Evolutionary conservation across 2,888 invertebrate genomes (phyloP).

Genomic region (Micoletzkya japonica): DNA sequence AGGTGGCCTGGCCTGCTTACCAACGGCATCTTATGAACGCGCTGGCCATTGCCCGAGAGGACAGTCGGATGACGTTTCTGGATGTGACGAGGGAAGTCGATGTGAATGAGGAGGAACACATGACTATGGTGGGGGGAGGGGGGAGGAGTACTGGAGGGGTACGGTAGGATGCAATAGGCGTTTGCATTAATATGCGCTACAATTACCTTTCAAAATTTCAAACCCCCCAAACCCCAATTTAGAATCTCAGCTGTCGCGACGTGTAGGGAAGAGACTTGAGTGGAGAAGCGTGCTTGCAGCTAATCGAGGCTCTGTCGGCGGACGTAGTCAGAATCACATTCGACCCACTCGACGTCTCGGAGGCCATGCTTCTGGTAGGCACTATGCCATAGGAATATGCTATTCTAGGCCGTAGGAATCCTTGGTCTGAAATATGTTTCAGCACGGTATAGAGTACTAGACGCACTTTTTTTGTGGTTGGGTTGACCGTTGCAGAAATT

Average conservation of each 20-base stretch:
- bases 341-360: constrained; percentile 34
- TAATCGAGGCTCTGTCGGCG: constrained; percentile 39
- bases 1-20: constrained; percentile 88
- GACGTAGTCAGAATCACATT: constrained; percentile 45
- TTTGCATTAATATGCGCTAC: not conserved
- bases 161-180: not conserved
- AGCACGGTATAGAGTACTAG: no score
- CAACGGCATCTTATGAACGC: constrained; percentile 62
- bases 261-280: no score
- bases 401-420: no score
- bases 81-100: constrained; percentile 39
- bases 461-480: no score
- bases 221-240: no score
- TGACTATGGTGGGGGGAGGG: constrained; percentile 29
- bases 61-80: constrained; percentile 38
- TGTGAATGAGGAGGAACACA: constrained; percentile 24
- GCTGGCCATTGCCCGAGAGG: constrained; percentile 34
- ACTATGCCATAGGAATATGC: no score
- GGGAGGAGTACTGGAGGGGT: not conserved
- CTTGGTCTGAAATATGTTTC: no score
- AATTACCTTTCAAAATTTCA: no score
- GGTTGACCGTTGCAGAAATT: no score
- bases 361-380: constrained; percentile 32
- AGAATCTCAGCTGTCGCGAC: no score
- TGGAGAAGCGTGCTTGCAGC: no score